Conservation (phyloP, 2,888 invertebrate genomes). For the Bellardia pandia region DNA sequence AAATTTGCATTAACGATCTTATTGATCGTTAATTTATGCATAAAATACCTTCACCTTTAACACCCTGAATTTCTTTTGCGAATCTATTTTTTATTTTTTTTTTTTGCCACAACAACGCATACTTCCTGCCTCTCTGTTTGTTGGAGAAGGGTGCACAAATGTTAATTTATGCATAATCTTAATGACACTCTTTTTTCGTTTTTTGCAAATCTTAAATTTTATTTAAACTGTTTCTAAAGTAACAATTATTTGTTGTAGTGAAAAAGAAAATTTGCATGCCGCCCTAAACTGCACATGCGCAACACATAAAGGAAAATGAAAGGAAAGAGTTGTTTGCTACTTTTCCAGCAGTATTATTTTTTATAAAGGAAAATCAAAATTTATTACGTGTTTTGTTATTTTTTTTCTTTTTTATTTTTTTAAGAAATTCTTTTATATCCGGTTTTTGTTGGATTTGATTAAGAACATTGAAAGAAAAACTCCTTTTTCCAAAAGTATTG, state of each 20-base stretch:
- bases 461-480: constrained; percentile 15
- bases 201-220: constrained; percentile 70
- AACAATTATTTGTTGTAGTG: constrained; percentile 43
- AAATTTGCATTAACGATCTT: constrained; percentile 73
- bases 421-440: constrained; percentile 52
- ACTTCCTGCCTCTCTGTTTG: constrained; percentile 34
- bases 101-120: constrained; percentile 38
- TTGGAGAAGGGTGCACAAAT: constrained; percentile 54
- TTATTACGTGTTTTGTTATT: constrained; percentile 57
- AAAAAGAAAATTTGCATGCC: constrained; percentile 64
- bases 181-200: constrained; percentile 19
- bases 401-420: constrained; percentile 34
- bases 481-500: not conserved
- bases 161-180: constrained; percentile 65
- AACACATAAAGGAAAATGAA: constrained; percentile 55
- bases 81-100: not conserved
- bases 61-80: constrained; percentile 53
- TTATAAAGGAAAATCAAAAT: constrained; percentile 44
- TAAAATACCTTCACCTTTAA: constrained; percentile 80
- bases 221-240: constrained; percentile 39
- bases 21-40: constrained; percentile 84
- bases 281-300: constrained; percentile 67
- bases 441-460: constrained; percentile 51
- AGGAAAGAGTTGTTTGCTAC: constrained; percentile 48
- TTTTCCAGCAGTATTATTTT: constrained; percentile 13